A percentile compares a stretch with the other conserved stretches of the same genome.
Evolutionary conservation across 92 coral and sea anemone genomes (phyloP).

Genomic region (Phenganax marumi): DNA sequence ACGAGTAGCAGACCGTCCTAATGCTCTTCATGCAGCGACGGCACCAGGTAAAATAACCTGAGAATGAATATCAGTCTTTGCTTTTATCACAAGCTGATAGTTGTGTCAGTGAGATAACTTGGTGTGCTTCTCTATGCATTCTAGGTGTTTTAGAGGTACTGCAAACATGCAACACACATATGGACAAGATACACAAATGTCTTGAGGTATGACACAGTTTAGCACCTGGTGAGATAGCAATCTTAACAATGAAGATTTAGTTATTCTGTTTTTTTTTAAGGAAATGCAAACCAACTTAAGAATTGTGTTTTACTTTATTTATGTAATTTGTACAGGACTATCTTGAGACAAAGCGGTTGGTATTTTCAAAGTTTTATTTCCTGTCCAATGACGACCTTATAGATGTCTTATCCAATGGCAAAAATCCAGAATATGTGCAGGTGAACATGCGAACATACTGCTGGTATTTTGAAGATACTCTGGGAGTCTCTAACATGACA

Average conservation of each 20-base stretch:
- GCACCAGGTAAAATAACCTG: conserved; percentile 69
- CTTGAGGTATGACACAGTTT: conserved; percentile 65
- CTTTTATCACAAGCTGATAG: too few species aligned
- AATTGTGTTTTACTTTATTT: neutral
- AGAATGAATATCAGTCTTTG: neutral
- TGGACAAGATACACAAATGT: conserved; percentile 94
- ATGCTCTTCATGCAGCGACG: conserved; percentile 79
- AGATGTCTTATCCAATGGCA: conserved; percentile 89
- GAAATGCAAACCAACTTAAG: too few species aligned
- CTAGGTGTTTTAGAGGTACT: conserved; percentile 88
- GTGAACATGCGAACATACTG: conserved; percentile 30
- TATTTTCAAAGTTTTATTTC: conserved; percentile 88
- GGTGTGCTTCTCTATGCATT: neutral
- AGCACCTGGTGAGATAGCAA: neutral
- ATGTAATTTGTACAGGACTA: conserved; percentile 65
- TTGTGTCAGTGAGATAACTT: too few species aligned
- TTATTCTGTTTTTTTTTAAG: too few species aligned
- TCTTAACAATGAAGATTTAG: too few species aligned
- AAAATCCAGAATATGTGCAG: conserved; percentile 88
- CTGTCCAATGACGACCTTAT: conserved; percentile 89
- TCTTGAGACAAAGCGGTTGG: conserved; percentile 91
- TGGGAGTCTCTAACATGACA: neutral
- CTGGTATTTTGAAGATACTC: neutral
- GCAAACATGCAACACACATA: conserved; percentile 86
- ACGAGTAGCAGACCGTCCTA: conserved; percentile 87